Evolutionary conservation across 2,113 vertebrate genomes (phyloP), one percentile per base, ranked within the genome.

Genomic region (Seriola quinqueradiata): DNA sequence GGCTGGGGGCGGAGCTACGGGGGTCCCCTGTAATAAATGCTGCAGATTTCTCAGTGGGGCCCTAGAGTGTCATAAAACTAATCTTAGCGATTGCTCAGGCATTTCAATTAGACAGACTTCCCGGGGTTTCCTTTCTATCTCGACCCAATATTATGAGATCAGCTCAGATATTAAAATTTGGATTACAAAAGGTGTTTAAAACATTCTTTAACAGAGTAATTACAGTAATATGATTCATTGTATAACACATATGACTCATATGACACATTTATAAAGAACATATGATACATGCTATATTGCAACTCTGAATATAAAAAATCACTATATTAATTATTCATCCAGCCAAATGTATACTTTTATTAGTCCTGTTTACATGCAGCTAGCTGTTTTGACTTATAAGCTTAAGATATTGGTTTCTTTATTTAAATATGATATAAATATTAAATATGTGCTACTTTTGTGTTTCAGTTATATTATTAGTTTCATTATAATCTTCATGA

Each of bases 1-100:
- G 65, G 48, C 44, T 55, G 48, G 77, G 69, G 90, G 91, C 64
- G 90, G 69, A 52, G 86, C 54, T 57, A 70, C 7, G 12, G 6
- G 1, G 64, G 59, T 17, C 25, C 7, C 21, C 9, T 55, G 54
- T 55, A 14, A 16, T 54, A 54, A 54, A 54, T n/a, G 21, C 52
- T 54, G 52, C 52, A n/a, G 21, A 14, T n/a, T 9, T 14, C 28
- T 17, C 48, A 38, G 32, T 10, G 19, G 25, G 14, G 42, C 12
- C 2, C n/a, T 48, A 44, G 6, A 23, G 10, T 9, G 19, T 4
- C 28, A 19, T 50, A 13, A 8, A 12, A 1, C 5, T 36, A 1
- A 9, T 34, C 1, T 23, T 0, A 52, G 6, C 21, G 16, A 8
- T 34, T 12, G 14, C n/a, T 13, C 1, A 9, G 19, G 1, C 10